Base-by-base conservation (phyloP, 2,797 vertebrate genomes). In the Menidia menidia region DNA sequence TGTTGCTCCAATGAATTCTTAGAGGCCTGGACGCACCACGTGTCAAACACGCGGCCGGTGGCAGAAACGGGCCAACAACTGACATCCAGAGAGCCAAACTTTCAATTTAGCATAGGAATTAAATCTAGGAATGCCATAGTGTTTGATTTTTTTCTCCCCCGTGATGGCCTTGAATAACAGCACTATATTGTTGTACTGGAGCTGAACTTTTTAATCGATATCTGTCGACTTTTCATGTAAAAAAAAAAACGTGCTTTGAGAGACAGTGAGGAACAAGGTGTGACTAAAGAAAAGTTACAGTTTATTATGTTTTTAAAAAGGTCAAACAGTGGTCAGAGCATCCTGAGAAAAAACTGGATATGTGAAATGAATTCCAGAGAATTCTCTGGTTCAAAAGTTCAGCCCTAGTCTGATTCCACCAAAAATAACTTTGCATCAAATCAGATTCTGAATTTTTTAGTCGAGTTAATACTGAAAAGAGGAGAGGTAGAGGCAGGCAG, bases 261-360 rank as follows among this genome's bases (percentile, higher is more conserved):
- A 48, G n/a, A 13, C 6, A 42, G n/a, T 53, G 5, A 63, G 33
- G 35, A 25, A 2, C 50, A 53, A 54, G 43, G 68, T 41, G 4
- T 52, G 41, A 62, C 61, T 10, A 77, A 72, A 55, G 3, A 54
- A 1, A 18, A 52, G 10, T 30, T 25, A 13, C 43, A 52, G 50
- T 73, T 75, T 44, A 64, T 72, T 43, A 41, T 3, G 68, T 2
- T 33, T 8, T 69, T 7, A 47, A 25, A 59, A 30, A 25, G 25
- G 48, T 58, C 25, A 62, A 45, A 57, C 68, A 80, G 65, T 65
- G 71, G 55, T 60, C 44, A 53, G 8, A 71, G 32, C 13, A 68
- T 62, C 60, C 78, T 75, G 70, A 83, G 67, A 14, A 42, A 14
- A 42, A 63, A 57, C 2, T 25, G 14, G 63, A 60, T 41, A 47